Percentiles rank a stretch among this genome's conserved stretches.
phyloP scores from a whole-genome alignment of 1,140 invertebrate species.

The Caenorhabditis latens region DNA sequence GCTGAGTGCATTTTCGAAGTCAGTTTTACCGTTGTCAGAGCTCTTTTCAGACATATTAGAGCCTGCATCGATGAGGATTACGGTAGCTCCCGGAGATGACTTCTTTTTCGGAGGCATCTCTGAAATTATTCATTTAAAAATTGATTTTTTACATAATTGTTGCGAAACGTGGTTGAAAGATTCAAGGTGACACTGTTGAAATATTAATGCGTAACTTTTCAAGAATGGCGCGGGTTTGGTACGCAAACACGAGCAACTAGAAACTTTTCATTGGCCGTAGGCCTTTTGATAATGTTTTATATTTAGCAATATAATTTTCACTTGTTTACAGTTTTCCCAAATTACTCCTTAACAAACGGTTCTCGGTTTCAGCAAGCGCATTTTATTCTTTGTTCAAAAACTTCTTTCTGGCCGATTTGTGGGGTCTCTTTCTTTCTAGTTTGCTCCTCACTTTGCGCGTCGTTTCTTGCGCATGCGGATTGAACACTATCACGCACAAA shows the following conservation, averaged over 20 bases:
- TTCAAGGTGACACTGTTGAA: not conserved
- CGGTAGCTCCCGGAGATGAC: conserved; percentile 1
- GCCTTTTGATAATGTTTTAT: too few relatives aligned
- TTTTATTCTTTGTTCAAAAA: too few relatives aligned
- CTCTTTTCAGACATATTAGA: not conserved
- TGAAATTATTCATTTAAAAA: not conserved
- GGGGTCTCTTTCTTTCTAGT: too few relatives aligned
- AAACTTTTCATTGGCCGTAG: not conserved
- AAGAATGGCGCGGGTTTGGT: conserved; percentile 7
- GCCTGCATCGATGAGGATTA: conserved; percentile 28
- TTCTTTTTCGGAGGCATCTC: conserved; percentile 35
- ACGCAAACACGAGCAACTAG: conserved; percentile 18
- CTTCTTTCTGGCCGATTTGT: too few relatives aligned
- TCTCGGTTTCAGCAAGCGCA: too few relatives aligned
- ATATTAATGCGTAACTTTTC: not conserved
- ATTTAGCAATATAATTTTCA: too few relatives aligned
- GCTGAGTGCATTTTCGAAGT: conserved; percentile 24
- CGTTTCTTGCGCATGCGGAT: not conserved
- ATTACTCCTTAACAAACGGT: too few relatives aligned
- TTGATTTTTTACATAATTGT: not conserved
- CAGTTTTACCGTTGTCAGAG: not conserved
- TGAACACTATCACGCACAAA: not conserved
- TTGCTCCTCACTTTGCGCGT: not conserved
- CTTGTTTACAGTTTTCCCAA: too few relatives aligned
- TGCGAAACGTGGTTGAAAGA: conserved; percentile 10